Evolutionary conservation across 1,140 invertebrate genomes (phyloP).

Genomic region (Eulimnadia texana): DNA sequence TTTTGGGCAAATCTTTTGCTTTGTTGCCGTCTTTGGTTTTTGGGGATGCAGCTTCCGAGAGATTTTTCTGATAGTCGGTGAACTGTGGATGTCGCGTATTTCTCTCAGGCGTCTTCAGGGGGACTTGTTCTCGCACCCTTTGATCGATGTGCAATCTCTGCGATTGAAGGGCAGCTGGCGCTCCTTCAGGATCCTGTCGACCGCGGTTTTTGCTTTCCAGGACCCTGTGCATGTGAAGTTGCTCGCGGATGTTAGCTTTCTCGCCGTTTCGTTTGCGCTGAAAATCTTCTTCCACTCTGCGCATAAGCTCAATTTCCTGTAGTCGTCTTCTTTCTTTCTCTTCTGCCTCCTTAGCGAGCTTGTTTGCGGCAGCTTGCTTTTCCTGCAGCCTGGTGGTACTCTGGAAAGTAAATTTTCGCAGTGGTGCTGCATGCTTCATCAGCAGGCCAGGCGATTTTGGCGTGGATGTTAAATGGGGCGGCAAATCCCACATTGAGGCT

Average conservation of each 20-base stretch:
- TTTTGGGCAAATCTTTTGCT: neutral
- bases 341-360: conserved; percentile 54
- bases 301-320: conserved; percentile 59
- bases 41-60: no score
- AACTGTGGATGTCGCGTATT: no score
- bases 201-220: conserved; percentile 18
- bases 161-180: conserved; percentile 16
- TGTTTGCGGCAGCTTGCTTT: conserved; percentile 51
- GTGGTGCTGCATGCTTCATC: neutral
- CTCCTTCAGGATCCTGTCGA: conserved; percentile 25
- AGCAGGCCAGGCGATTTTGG: neutral
- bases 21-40: neutral
- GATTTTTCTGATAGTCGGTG: no score
- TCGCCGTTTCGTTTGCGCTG: conserved; percentile 53
- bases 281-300: conserved; percentile 55
- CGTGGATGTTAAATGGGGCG: neutral
- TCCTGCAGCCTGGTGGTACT: conserved; percentile 63
- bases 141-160: neutral
- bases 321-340: conserved; percentile 55
- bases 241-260: conserved; percentile 55
- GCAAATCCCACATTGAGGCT: neutral
- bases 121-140: neutral
- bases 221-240: conserved; percentile 47
- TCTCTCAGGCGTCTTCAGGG: no score
- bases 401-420: conserved; percentile 60